These are phyloP conservation scores for Drosophila dives DNA, from an alignment of 2,888 invertebrate species.

Conservation along the genomic window DNA sequence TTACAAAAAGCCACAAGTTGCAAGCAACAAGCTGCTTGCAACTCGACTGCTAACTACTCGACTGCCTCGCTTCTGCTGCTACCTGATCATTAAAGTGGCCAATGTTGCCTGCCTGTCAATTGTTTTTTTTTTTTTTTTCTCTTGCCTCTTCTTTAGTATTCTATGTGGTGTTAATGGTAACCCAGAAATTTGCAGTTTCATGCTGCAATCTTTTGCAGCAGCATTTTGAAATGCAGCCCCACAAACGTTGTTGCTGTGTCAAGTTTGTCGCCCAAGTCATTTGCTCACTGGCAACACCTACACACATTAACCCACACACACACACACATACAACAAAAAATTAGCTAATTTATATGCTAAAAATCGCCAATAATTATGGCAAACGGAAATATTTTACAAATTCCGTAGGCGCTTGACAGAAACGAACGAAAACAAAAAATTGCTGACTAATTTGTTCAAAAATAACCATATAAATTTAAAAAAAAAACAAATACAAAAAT, in stretches of 20 bases:
- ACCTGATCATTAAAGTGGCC: constrained; percentile 69
- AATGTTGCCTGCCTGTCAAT: constrained; percentile 54
- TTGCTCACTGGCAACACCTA: constrained; percentile 30
- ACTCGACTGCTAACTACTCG: constrained; percentile 26
- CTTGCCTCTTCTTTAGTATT: constrained; percentile 6
- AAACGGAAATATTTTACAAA: constrained; percentile 60
- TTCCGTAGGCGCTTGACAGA: constrained; percentile 59
- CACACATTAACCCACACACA: constrained; percentile 26
- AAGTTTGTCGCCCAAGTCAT: constrained; percentile 59
- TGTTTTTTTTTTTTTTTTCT: constrained; percentile 19
- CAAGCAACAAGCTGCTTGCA: constrained; percentile 25
- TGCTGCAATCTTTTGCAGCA: constrained; percentile 56
- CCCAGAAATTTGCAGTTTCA: constrained; percentile 66
- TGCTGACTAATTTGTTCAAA: constrained; percentile 48
- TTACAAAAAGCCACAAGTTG: constrained; percentile 21
- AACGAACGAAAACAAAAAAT: constrained; percentile 22
- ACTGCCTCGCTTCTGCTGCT: constrained; percentile 40
- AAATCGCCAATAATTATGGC: constrained; percentile 41
- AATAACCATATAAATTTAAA: constrained; percentile 21
- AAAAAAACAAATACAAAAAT: constrained; percentile 19
- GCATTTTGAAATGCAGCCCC: constrained; percentile 45
- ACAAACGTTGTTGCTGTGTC: constrained; percentile 26
- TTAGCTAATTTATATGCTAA: constrained; percentile 41
- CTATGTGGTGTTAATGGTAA: constrained; percentile 45
- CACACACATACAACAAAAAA: constrained; percentile 11